Base-by-base conservation (phyloP, 2,888 invertebrate species). In the Epinotia bilunana region DNA sequence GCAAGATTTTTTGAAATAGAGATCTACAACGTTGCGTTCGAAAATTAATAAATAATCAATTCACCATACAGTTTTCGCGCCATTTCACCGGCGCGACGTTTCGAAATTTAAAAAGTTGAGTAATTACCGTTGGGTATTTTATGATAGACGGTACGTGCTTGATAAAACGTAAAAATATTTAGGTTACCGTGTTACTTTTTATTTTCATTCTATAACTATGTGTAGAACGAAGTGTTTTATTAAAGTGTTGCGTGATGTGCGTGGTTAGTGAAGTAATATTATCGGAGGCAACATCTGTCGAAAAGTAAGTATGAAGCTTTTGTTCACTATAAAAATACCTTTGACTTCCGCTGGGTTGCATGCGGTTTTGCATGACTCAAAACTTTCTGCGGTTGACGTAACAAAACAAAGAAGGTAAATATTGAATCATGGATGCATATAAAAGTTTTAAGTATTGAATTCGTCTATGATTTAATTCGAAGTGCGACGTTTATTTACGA, bases 261-360 rank as follows among this genome's bases (percentile, higher is more conserved):
- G 85, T 86, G 82, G 90, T 91, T 83, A 86, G 88, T 90, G 88
- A 86, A 88, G 89, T 88, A 84, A 81, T 82, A 84, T 76, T 81
- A 81, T 84, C 80, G 83, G 83, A 88, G 84, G 82, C 93, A 93
- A 86, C 91, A 94, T 94, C 93, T 94, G 92, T 93, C 92, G 92
- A 91, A 93, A 94, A 91, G 93, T 94, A 84, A 92, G 92, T 83
- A 75, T 62, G 23, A 43, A 4, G 18, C 16, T 43, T 63, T 67
- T 63, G 4, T 63, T 61, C 20, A 13, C 23, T n/a, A 55, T 55
- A 55, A 61, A 55, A 68, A 68, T 53, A 68, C 76, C 28, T 67
- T 33, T 57, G 18, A 55, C 61, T 69, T 62, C 61, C 61, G 18
- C 43, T 33, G 12, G 53, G 7, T n/a, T 53, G 16, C 6, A 16